Evolutionary conservation across 2,888 invertebrate genomes (phyloP).

Genomic region (Calameuta idolon): DNA sequence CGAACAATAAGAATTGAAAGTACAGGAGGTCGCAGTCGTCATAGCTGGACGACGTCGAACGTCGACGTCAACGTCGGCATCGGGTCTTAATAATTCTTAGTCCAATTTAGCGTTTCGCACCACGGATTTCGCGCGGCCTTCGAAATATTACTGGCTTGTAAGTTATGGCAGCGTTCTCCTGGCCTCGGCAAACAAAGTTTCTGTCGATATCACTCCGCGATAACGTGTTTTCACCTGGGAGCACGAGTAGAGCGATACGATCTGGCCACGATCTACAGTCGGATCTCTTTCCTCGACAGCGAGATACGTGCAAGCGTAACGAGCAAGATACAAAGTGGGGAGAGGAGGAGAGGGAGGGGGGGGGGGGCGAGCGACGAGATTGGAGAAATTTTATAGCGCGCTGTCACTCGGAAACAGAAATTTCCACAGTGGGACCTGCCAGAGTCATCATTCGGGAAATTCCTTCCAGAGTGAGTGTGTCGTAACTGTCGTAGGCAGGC

Average conservation of each 20-base stretch:
- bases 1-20: neutral
- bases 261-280: neutral
- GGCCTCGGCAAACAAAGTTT: neutral
- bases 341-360: too few relatives aligned
- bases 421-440: neutral
- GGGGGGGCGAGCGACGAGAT: neutral
- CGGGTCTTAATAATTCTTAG: neutral
- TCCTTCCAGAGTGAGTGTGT: neutral
- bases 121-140: neutral
- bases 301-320: neutral
- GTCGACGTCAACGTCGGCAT: neutral
- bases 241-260: neutral
- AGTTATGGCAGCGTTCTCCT: neutral
- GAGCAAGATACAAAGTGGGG: neutral
- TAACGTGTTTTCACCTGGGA: neutral
- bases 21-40: neutral
- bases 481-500: neutral
- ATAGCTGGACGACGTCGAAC: neutral
- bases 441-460: neutral
- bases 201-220: neutral
- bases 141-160: neutral
- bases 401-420: neutral
- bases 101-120: neutral
- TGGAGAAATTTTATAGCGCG: neutral
- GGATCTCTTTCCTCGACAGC: neutral